Evolutionary conservation across 2,888 invertebrate genomes (phyloP).

Genomic region (Phengaris arion): DNA sequence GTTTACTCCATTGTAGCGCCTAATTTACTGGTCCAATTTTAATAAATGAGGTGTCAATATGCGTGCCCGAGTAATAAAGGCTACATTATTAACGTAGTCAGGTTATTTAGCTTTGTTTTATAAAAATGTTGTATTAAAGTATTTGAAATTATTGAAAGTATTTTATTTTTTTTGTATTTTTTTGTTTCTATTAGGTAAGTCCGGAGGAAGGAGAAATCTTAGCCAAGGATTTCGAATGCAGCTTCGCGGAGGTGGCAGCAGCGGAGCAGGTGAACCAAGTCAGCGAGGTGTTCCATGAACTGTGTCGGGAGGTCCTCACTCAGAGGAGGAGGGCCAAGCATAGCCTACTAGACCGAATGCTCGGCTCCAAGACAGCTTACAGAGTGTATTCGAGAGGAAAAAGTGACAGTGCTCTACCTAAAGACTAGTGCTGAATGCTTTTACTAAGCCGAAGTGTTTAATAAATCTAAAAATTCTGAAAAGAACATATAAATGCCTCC

Average conservation of each 20-base stretch:
- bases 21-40: no score
- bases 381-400: slow-evolving; percentile 90
- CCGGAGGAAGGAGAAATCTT: slow-evolving; percentile 93
- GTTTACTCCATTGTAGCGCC: no score
- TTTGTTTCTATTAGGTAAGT: slow-evolving; percentile 78
- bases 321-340: slow-evolving; percentile 91
- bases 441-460: not conserved
- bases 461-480: no score
- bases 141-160: no score
- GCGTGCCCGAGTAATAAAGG: no score
- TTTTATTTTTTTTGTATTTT: not conserved
- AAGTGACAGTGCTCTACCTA: slow-evolving; percentile 92
- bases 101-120: no score
- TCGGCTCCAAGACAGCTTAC: slow-evolving; percentile 86
- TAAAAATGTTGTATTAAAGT: no score
- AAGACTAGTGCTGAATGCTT: slow-evolving; percentile 77
- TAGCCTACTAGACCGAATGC: slow-evolving; percentile 89
- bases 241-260: slow-evolving; percentile 92
- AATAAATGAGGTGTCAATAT: no score
- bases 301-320: slow-evolving; percentile 89
- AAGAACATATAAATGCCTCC: no score
- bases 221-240: slow-evolving; percentile 93
- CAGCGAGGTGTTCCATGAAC: slow-evolving; percentile 90
- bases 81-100: no score
- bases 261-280: slow-evolving; percentile 93